Conservation (phyloP, 2,888 invertebrate species). For the Masnerella sp. region DNA sequence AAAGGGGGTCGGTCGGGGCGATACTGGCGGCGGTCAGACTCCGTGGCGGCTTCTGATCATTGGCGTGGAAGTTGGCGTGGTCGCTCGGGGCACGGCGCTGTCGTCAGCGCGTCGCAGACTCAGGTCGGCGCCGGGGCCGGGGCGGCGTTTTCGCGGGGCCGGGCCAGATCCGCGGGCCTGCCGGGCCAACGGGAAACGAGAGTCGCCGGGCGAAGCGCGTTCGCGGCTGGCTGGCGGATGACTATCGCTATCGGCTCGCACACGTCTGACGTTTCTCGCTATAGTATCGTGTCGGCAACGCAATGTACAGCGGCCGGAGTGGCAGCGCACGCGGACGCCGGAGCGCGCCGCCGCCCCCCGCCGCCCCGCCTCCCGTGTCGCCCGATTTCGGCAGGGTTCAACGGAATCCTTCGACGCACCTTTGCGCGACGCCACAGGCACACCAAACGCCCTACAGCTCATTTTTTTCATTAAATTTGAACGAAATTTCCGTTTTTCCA, state of each 20-base stretch:
- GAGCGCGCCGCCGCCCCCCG: slow-evolving; percentile 20
- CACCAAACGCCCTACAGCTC: too few relatives aligned
- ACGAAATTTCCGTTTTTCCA: too few relatives aligned
- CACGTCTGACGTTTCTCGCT: slow-evolving; percentile 58
- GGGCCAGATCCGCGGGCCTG: not conserved
- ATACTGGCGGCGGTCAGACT: slow-evolving; percentile 36
- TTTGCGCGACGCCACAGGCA: too few relatives aligned
- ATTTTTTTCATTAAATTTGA: too few relatives aligned
- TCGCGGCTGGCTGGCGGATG: slow-evolving; percentile 69
- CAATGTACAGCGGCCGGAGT: slow-evolving; percentile 54
- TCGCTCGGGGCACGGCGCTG: slow-evolving; percentile 46
- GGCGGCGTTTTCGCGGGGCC: not conserved
- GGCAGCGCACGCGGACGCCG: slow-evolving; percentile 43
- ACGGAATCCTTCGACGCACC: too few relatives aligned
- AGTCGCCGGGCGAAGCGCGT: slow-evolving; percentile 66
- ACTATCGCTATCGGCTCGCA: slow-evolving; percentile 68
- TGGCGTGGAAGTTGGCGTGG: slow-evolving; percentile 46
- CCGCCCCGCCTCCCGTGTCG: not conserved
- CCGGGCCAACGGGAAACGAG: slow-evolving; percentile 12
- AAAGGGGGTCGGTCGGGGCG: slow-evolving; percentile 41
- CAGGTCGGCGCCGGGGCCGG: slow-evolving; percentile 4
- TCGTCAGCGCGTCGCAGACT: slow-evolving; percentile 30
- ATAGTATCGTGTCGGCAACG: slow-evolving; percentile 57
- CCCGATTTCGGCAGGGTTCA: slow-evolving; percentile 32
- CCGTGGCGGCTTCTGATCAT: slow-evolving; percentile 36